Conservation (phyloP, 2,113 vertebrate species). For the Lota lota region DNA sequence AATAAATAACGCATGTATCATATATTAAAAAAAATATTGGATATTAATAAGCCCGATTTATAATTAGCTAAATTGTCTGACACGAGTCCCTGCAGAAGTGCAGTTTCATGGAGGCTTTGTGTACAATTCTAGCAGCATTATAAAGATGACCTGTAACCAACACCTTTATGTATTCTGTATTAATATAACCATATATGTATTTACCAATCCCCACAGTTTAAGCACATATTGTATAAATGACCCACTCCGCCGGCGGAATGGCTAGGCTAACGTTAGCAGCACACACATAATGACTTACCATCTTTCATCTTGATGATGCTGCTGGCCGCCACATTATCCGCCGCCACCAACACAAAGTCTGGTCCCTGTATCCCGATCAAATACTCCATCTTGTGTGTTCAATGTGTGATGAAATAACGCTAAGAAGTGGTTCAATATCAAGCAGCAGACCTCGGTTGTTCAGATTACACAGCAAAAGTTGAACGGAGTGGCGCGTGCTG, state of each 20-base stretch:
- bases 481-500: constrained; percentile 49
- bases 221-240: neutral
- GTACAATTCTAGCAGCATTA: no score
- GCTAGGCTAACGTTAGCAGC: constrained; percentile 50
- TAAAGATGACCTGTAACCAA: no score
- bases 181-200: no score
- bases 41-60: no score
- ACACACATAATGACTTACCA: constrained; percentile 69
- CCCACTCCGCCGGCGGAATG: constrained; percentile 12
- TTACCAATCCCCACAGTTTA: no score
- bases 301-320: constrained; percentile 97
- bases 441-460: neutral
- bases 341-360: constrained; percentile 90
- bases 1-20: no score
- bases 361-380: constrained; percentile 91
- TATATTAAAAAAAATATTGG: no score
- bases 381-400: constrained; percentile 81
- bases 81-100: no score
- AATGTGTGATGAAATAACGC: accelerated
- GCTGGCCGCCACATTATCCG: constrained; percentile 88
- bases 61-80: no score
- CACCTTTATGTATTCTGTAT: no score
- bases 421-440: neutral
- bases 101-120: no score
- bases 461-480: constrained; percentile 81